phyloP scores from a whole-genome alignment of 2,797 vertebrate genomes.

The Cynodonichthys magdalenae region DNA sequence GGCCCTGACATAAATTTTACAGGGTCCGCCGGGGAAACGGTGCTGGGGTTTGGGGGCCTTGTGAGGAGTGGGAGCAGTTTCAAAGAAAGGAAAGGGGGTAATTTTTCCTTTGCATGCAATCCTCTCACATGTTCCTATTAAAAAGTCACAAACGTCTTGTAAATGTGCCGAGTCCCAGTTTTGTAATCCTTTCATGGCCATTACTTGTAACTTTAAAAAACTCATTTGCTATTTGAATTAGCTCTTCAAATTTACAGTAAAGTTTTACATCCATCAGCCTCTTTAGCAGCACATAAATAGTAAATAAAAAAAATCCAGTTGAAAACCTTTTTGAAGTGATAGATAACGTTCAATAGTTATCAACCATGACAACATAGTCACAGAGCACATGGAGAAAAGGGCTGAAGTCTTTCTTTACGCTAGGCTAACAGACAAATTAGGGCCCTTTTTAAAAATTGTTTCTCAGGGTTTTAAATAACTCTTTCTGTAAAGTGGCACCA shows the following conservation, averaged over 20 bases:
- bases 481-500: too few species aligned
- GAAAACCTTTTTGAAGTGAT: too few species aligned
- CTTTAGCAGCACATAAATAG: background rate
- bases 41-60: slow-evolving; percentile 36
- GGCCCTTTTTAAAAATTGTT: too few species aligned
- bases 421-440: too few species aligned
- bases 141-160: slow-evolving; percentile 14
- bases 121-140: slow-evolving; percentile 9
- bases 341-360: too few species aligned
- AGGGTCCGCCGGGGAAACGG: slow-evolving; percentile 49
- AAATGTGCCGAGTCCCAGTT: slow-evolving; percentile 14
- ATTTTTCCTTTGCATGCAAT: slow-evolving; percentile 22
- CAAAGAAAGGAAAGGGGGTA: slow-evolving; percentile 20
- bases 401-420: too few species aligned
- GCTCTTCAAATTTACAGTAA: background rate
- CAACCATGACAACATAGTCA: too few species aligned
- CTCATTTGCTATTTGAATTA: background rate
- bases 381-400: too few species aligned
- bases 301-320: background rate
- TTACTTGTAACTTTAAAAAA: slow-evolving; percentile 9
- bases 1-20: slow-evolving; percentile 68
- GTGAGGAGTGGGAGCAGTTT: slow-evolving; percentile 36
- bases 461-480: too few species aligned
- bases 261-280: background rate
- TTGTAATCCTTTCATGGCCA: slow-evolving; percentile 5